Evolutionary conservation across 2,797 vertebrate genomes (phyloP).

Genomic region (Thripadectes ignobilis): DNA sequence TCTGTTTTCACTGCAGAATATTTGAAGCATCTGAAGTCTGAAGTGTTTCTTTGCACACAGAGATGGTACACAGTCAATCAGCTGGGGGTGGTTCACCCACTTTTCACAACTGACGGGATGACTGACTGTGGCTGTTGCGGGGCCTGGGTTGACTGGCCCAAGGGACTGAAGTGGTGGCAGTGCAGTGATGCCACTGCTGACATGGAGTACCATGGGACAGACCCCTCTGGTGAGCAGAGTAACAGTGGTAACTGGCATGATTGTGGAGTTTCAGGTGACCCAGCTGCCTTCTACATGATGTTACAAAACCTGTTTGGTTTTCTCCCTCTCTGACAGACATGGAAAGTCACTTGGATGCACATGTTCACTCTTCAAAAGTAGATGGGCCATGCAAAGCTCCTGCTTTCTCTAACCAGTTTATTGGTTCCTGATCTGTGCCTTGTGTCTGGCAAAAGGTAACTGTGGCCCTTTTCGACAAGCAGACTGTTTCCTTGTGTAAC

Average conservation of each 20-base stretch:
- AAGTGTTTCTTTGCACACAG: not conserved
- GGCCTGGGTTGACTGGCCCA: not conserved
- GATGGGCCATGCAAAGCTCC: not conserved
- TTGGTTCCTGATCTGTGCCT: not conserved
- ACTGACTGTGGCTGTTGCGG: not conserved
- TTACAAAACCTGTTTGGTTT: not conserved
- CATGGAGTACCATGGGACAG: not conserved
- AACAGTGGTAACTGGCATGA: rapidly evolving
- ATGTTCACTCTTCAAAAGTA: not conserved
- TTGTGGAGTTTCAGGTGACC: not conserved
- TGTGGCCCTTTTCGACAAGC: not conserved
- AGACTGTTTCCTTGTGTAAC: not conserved
- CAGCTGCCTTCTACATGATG: not conserved
- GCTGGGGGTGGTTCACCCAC: not conserved
- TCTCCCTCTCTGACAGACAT: not conserved
- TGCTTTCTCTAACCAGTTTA: not conserved
- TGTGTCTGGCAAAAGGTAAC: not conserved
- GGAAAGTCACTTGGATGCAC: rapidly evolving
- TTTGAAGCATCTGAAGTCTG: not conserved
- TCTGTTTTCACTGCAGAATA: not conserved
- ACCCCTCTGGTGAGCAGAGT: rapidly evolving
- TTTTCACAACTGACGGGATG: not conserved
- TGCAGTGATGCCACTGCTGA: not conserved
- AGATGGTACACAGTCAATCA: not conserved
- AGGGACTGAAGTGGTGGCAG: not conserved